Percentiles rank a stretch among this genome's conserved stretches.
Evolutionary conservation across 64 coral and sea anemone genomes (phyloP).

Genomic region (Platygyra sinensis): DNA sequence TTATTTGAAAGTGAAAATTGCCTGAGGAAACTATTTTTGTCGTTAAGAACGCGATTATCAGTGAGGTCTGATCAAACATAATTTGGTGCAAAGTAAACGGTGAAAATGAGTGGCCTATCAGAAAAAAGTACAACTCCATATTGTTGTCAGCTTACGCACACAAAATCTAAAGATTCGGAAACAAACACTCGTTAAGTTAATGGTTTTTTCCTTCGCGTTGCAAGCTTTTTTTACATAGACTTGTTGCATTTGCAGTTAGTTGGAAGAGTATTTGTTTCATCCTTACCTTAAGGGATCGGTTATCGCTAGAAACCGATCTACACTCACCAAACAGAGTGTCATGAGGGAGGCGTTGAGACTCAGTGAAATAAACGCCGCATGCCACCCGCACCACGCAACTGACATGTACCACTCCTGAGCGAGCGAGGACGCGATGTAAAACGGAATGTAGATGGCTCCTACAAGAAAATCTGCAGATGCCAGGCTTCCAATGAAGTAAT

Average conservation of each 20-base stretch:
- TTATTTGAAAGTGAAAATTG: too few species aligned
- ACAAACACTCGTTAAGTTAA: too few species aligned
- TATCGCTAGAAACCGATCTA: constrained; percentile 83
- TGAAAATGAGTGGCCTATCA: too few species aligned
- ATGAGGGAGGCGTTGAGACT: constrained; percentile 81
- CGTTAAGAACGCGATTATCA: too few species aligned
- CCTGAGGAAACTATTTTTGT: too few species aligned
- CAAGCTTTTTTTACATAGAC: not conserved
- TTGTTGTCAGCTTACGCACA: too few species aligned
- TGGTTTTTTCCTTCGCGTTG: too few species aligned
- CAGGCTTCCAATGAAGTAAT: constrained; percentile 83
- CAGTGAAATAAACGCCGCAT: constrained; percentile 70
- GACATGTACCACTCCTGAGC: constrained; percentile 58
- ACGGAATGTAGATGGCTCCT: constrained; percentile 71
- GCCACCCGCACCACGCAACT: constrained; percentile 50
- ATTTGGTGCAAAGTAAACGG: too few species aligned
- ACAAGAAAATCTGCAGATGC: constrained; percentile 80
- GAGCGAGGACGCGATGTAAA: constrained; percentile 66
- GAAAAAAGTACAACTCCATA: too few species aligned
- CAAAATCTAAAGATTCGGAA: too few species aligned
- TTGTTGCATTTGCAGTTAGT: not conserved
- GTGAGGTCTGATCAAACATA: too few species aligned
- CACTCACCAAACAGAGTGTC: constrained; percentile 72
- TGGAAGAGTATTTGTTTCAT: not conserved
- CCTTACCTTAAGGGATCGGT: constrained; percentile 84